These are phyloP conservation scores for Scolopax mira DNA, from an alignment of 2,113 vertebrate genomes.

Conservation along the genomic window DNA sequence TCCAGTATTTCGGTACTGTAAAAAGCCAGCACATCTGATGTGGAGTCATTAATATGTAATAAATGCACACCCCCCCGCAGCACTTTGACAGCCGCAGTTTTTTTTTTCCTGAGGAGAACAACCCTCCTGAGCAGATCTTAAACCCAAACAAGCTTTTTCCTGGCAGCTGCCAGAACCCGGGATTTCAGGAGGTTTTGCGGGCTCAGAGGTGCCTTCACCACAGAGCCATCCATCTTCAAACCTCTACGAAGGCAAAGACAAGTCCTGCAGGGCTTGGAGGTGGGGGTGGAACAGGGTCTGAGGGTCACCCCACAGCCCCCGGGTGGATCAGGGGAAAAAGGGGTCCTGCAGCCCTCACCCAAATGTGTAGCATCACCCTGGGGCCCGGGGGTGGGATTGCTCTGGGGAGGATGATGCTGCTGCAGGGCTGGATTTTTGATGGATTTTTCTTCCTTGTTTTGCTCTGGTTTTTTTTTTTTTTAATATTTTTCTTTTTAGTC, in stretches of 20 bases:
- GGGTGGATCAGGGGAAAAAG: not conserved
- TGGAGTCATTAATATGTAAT: slow-evolving; percentile 12
- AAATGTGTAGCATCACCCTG: accelerated
- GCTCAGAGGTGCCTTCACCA: not conserved
- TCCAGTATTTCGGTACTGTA: not conserved
- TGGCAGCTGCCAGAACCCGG: not conserved
- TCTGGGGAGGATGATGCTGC: not conserved
- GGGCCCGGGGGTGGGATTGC: not conserved
- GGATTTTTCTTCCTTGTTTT: not conserved
- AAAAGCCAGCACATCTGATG: not conserved
- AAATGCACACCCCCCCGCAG: not conserved
- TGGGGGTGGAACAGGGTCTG: not conserved
- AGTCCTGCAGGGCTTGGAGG: not conserved
- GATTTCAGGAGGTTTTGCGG: not conserved
- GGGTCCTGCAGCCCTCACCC: not conserved
- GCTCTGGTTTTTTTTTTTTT: not conserved
- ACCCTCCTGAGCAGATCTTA: not conserved
- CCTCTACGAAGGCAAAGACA: not conserved
- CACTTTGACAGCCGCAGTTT: not conserved
- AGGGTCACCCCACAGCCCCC: not conserved
- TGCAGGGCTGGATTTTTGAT: not conserved
- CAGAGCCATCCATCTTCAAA: not conserved
- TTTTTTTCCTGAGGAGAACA: not conserved
- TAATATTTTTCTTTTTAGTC: not conserved
- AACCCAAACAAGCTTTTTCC: slow-evolving; percentile 1